Percentiles rank a stretch among this genome's conserved stretches.
These are phyloP conservation scores for Raja brachyura DNA, from an alignment of 2,113 vertebrate genomes.

Conservation along the genomic window DNA sequence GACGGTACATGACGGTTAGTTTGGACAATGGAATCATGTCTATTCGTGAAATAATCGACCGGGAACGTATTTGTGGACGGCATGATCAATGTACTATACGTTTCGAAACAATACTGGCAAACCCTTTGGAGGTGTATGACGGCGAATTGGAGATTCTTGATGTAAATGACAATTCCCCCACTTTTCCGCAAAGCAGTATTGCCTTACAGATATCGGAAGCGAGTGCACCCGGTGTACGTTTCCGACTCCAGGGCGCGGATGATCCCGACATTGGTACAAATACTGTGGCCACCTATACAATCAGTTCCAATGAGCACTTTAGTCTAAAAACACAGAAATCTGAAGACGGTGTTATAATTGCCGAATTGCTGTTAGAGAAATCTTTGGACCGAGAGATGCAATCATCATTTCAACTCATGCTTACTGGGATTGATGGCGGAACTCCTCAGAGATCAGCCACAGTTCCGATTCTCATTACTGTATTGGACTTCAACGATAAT, in stretches of 20 bases:
- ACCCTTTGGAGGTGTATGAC: neutral
- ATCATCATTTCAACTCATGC: constrained; percentile 36
- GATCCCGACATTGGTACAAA: constrained; percentile 60
- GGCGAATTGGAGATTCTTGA: constrained; percentile 3
- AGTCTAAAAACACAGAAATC: constrained; percentile 50
- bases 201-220: constrained; percentile 55
- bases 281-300: constrained; percentile 49
- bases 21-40: too few relatives aligned
- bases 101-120: neutral
- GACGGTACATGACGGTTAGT: too few relatives aligned
- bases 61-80: too few relatives aligned
- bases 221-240: constrained; percentile 46
- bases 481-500: constrained; percentile 69
- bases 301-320: constrained; percentile 55
- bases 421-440: constrained; percentile 64
- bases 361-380: constrained; percentile 60
- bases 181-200: constrained; percentile 56
- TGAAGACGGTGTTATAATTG: constrained; percentile 48
- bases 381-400: neutral
- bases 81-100: too few relatives aligned
- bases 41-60: too few relatives aligned
- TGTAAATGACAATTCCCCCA: constrained; percentile 46
- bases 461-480: constrained; percentile 50
- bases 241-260: constrained; percentile 38
- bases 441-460: constrained; percentile 58